Evolutionary conservation across 2,888 invertebrate species (phyloP).

Genomic region (Phania funesta): DNA sequence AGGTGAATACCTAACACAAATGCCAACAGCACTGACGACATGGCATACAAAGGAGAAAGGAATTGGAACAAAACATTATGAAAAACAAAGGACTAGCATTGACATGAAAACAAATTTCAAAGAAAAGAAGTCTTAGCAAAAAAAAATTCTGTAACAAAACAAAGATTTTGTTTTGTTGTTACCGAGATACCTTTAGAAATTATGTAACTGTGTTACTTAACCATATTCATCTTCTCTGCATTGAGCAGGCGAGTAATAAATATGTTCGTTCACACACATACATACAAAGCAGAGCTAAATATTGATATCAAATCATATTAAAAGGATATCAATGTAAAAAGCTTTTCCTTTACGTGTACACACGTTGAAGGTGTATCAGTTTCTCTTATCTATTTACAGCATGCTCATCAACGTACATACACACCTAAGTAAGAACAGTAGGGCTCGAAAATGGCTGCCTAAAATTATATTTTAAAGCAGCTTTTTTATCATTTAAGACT

Average conservation of each 20-base stretch:
- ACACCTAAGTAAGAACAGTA: neutral
- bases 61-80: slow-evolving; percentile 28
- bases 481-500: no score
- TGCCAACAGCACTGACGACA: slow-evolving; percentile 55
- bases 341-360: slow-evolving; percentile 22
- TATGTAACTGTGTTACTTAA: slow-evolving; percentile 46
- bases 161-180: slow-evolving; percentile 23
- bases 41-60: slow-evolving; percentile 3
- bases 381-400: slow-evolving; percentile 37
- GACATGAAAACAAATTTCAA: slow-evolving; percentile 40
- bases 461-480: no score
- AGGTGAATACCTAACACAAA: slow-evolving; percentile 66
- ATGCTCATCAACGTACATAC: slow-evolving; percentile 39
- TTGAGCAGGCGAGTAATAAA: neutral
- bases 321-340: slow-evolving; percentile 51
- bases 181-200: slow-evolving; percentile 37
- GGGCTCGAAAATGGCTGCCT: neutral
- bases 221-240: slow-evolving; percentile 8
- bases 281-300: slow-evolving; percentile 4
- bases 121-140: neutral
- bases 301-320: slow-evolving; percentile 66
- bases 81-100: slow-evolving; percentile 48
- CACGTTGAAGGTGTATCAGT: slow-evolving; percentile 19
- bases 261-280: slow-evolving; percentile 3
- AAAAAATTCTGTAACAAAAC: slow-evolving; percentile 1